phyloP scores from a whole-genome alignment of 2,888 invertebrate species.

The Clitarchus hookeri region DNA sequence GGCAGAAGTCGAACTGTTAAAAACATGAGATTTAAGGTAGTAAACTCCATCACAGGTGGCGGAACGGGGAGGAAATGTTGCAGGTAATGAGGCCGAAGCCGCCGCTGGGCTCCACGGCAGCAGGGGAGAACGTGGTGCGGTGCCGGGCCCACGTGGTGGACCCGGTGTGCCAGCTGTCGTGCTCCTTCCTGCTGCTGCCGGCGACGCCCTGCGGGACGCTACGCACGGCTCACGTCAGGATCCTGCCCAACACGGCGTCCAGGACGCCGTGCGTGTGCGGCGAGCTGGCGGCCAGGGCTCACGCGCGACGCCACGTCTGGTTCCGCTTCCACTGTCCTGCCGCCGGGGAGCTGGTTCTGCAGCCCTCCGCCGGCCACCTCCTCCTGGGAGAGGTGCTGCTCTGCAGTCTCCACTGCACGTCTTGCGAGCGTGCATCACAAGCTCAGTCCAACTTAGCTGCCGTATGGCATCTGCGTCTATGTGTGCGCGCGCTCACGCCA shows the following conservation, averaged over 20 bases:
- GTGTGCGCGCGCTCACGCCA: too few species aligned
- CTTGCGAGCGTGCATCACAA: too few species aligned
- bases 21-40: too few species aligned
- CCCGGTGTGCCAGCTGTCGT: constrained; percentile 23
- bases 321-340: constrained; percentile 16
- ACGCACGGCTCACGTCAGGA: background rate
- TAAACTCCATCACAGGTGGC: too few species aligned
- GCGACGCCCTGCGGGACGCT: constrained; percentile 25
- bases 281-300: background rate
- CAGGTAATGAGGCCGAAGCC: too few species aligned
- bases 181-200: constrained; percentile 6
- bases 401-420: too few species aligned
- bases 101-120: too few species aligned
- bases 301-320: background rate
- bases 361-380: constrained; percentile 16
- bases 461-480: too few species aligned
- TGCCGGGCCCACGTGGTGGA: constrained; percentile 22
- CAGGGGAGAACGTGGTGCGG: background rate
- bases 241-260: constrained; percentile 17
- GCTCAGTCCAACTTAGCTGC: too few species aligned
- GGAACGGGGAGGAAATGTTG: too few species aligned
- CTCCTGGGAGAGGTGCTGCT: background rate
- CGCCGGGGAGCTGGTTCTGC: background rate
- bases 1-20: too few species aligned
- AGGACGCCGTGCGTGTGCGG: constrained; percentile 26